Conservation (phyloP, 2,113 vertebrate genomes). For the Drymodes brunneopygia region DNA sequence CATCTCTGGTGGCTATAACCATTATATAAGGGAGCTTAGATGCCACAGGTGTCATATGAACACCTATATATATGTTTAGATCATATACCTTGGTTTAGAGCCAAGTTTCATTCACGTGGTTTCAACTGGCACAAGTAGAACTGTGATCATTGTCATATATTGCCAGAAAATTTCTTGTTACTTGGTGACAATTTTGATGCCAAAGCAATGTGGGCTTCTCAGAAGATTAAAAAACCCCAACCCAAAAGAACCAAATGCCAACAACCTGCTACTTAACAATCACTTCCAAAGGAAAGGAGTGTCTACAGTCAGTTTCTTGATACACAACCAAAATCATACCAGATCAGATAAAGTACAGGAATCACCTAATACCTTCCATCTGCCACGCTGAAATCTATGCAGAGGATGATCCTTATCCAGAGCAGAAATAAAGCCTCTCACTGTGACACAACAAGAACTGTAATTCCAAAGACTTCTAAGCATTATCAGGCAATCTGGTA, state of each 20-base stretch:
- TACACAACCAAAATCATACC: background rate
- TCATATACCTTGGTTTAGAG: background rate
- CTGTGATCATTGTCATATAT: background rate
- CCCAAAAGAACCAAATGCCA: background rate
- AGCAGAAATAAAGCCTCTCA: background rate
- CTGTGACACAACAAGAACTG: background rate
- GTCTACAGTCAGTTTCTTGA: background rate
- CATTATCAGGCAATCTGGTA: background rate
- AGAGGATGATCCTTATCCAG: background rate
- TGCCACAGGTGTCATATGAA: too few relatives aligned
- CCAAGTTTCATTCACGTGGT: background rate
- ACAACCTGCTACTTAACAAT: background rate
- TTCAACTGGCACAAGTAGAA: background rate
- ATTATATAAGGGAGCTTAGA: background rate
- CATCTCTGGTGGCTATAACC: background rate
- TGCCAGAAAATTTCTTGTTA: background rate
- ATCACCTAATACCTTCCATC: background rate
- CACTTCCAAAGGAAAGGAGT: background rate
- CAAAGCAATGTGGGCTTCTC: fast-evolving
- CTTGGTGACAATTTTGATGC: background rate
- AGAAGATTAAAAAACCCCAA: background rate
- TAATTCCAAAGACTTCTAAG: background rate
- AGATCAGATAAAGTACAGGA: background rate
- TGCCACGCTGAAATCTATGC: background rate
- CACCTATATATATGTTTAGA: background rate